Base-by-base conservation (phyloP, 2,888 invertebrate genomes). In the Diarsia brunnea region DNA sequence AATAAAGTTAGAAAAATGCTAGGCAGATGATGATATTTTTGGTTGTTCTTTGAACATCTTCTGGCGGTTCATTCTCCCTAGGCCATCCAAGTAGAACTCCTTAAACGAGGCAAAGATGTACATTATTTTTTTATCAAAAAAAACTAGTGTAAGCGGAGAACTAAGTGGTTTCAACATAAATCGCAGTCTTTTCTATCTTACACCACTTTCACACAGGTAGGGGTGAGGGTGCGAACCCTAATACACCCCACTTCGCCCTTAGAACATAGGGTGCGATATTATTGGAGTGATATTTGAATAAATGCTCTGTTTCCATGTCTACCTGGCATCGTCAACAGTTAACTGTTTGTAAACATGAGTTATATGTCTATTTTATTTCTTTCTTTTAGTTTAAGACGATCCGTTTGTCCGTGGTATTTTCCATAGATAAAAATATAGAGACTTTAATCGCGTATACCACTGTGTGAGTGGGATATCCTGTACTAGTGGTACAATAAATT, bases 161-260 rank as follows among this genome's bases (percentile, higher is more conserved):
- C 2, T 4, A 4, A 49, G 10, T 38, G 3, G 7, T 12, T 31
- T 55, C 4, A 14, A 49, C 12, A n/a, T 47, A 1, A 53, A 1
- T 11, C 77, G 81, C 73, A n/a, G n/a, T 55, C 0, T 38, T 27
- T 55, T 21, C 4, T 64, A 7, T 21, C 81, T 75, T 75, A 19
- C 4, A 55, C 77, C 70, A 61, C 24, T 11, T 1, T 43, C 10
- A 43, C 61, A 61, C 70, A 78, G 81, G 78, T 75, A 65, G 71
- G 84, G 87, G 89, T 65, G 87, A 90, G 90, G 90, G 90, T 79
- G 79, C 73, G 80, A 75, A 78, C 90, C 90, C 88, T 88, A 77
- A 64, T 71, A 78, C 82, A 82, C 89, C 89, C 86, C 83, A 58
- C 75, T 82, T 78, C 71, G 79, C 84, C 77, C 80, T 77, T 65